Conservation (phyloP, 2,113 vertebrate genomes). For the Prunella fulvescens region DNA sequence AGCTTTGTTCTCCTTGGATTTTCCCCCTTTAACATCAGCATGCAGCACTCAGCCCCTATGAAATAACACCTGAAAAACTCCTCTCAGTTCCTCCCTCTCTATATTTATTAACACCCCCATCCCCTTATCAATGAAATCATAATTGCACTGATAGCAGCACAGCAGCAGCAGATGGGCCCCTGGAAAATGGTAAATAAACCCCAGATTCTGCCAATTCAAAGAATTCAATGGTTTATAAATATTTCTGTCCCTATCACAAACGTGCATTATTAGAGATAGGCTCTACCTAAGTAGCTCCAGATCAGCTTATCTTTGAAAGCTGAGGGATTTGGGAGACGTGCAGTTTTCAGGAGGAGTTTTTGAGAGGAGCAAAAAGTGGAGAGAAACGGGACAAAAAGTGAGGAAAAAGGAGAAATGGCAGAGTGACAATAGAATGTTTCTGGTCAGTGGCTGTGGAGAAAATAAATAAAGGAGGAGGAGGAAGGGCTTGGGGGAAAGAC, state of each 20-base stretch:
- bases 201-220: neutral
- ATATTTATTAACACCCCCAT: neutral
- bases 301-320: neutral
- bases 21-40: neutral
- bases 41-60: neutral
- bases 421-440: rapidly evolving
- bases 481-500: neutral
- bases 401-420: neutral
- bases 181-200: neutral
- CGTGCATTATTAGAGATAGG: neutral
- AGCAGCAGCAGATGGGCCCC: neutral
- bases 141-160: neutral
- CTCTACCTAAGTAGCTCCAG: neutral
- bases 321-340: neutral
- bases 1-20: neutral
- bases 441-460: neutral
- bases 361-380: neutral
- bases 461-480: neutral
- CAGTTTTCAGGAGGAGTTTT: neutral
- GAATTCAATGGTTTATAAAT: neutral
- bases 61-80: neutral
- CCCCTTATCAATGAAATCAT: neutral
- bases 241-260: neutral
- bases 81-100: neutral
- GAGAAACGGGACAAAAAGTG: neutral